Base-by-base conservation (phyloP, 2,113 vertebrate species). In the Anolis carolinensis region DNA sequence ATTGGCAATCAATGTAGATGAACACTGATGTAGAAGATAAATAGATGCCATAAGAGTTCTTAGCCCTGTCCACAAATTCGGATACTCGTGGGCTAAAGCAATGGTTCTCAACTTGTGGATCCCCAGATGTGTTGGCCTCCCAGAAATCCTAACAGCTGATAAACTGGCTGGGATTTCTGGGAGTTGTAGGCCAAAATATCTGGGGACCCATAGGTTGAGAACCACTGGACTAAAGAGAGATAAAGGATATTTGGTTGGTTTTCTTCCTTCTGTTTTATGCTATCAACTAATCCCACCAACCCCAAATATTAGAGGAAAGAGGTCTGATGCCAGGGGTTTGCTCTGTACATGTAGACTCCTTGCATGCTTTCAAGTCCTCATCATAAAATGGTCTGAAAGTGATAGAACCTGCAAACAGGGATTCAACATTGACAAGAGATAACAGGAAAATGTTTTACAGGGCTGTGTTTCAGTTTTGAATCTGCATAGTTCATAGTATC, bases 11-110 rank as follows among this genome's bases (percentile, higher is more conserved):
- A 83, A 75, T 90, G 75, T 84, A 84, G 74, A 83, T 75, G 32
- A 83, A 67, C 88, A 10, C 70, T 89, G 89, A 80, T 88, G 6
- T 88, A 87, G 82, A 75, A 91, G 86, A 88, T 81, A 78, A n/a
- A n/a, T n/a, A n/a, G n/a, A n/a, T n/a, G n/a, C n/a, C n/a, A n/a
- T n/a, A n/a, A n/a, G n/a, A 84, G 0, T 44, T 44, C 39, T 44
- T 44, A 74, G 81, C 59, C 59, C 59, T 62, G 87, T 84, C 39
- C 39, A 44, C 39, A 44, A 44, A 44, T 44, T 44, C 39, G 2
- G 39, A 5, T 44, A 44, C 39, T 44, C 5, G 39, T 44, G 39
- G 5, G 39, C 39, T 44, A 44, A 44, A 44, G 39, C 39, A 44
- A 5, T 44, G 39, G 2, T 44, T 44, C 39, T 44, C 5, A 44